Conservation (phyloP, 2,888 invertebrate species). For the Eilema sororculum region DNA sequence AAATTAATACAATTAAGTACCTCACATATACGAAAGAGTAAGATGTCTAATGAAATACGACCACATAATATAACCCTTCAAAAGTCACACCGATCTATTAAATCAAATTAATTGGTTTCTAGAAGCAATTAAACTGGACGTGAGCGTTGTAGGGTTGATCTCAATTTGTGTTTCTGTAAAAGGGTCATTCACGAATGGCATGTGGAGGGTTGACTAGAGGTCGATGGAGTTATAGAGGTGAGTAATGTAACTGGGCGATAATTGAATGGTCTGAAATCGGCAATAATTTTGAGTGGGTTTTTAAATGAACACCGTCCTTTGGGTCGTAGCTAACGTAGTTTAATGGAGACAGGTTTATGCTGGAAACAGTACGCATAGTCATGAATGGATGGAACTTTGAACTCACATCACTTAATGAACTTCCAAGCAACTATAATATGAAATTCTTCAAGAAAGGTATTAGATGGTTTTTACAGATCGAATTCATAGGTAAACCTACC, state of each 20-base stretch:
- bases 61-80: constrained; percentile 9
- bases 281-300: neutral
- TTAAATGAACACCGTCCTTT: no score
- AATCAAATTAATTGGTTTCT: constrained; percentile 45
- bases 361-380: no score
- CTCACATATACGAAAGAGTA: neutral
- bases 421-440: no score
- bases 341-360: no score
- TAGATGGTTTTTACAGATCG: no score
- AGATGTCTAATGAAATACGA: constrained; percentile 1
- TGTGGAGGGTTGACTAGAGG: constrained; percentile 15
- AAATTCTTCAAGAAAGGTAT: no score
- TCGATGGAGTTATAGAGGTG: constrained; percentile 2
- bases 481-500: no score
- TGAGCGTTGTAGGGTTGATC: constrained; percentile 27
- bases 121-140: constrained; percentile 43
- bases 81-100: constrained; percentile 17
- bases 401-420: no score
- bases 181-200: constrained; percentile 11
- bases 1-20: neutral
- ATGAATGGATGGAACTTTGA: no score
- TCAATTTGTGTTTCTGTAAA: constrained; percentile 15
- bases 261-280: neutral
- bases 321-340: no score
- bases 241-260: constrained; percentile 5